These are phyloP conservation scores for Brachyistius frenatus DNA, from an alignment of 2,113 vertebrate genomes.

Conservation along the genomic window DNA sequence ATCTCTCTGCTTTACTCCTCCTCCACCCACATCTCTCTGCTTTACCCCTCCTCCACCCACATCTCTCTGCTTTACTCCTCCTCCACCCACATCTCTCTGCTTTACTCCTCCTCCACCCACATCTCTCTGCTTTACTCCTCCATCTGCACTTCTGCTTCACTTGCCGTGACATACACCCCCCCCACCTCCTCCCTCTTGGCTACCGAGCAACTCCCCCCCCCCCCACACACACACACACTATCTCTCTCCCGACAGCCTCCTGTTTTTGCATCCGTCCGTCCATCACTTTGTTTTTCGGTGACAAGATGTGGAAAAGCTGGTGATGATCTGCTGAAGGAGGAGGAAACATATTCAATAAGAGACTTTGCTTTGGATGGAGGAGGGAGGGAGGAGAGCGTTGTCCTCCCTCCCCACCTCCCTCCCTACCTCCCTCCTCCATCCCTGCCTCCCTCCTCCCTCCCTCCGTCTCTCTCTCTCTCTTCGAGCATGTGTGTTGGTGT, in stretches of 20 bases:
- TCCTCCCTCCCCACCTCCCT: slow-evolving; percentile 37
- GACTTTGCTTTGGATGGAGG: slow-evolving; percentile 65
- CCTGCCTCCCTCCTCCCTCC: slow-evolving; percentile 8
- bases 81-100: slow-evolving; percentile 26
- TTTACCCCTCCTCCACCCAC: slow-evolving; percentile 41
- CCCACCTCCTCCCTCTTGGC: not conserved
- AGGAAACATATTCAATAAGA: slow-evolving; percentile 63
- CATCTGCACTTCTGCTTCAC: slow-evolving; percentile 74
- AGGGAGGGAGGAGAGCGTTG: slow-evolving; percentile 62
- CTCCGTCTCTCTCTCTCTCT: slow-evolving; percentile 55
- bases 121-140: slow-evolving; percentile 55
- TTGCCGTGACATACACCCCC: slow-evolving; percentile 57
- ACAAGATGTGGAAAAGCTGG: slow-evolving; percentile 45
- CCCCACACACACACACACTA: too few species aligned
- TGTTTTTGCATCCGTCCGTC: slow-evolving; percentile 51
- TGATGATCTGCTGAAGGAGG: slow-evolving; percentile 25
- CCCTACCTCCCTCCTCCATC: slow-evolving; percentile 2
- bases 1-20: slow-evolving; percentile 44
- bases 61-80: too few species aligned
- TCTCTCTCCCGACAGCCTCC: slow-evolving; percentile 41
- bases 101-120: slow-evolving; percentile 56
- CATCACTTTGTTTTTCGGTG: slow-evolving; percentile 55
- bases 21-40: too few species aligned
- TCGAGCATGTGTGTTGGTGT: slow-evolving; percentile 77
- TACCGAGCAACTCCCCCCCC: slow-evolving; percentile 18